Conservation (phyloP, 2,888 invertebrate genomes). For the Endomychus coccineus region DNA sequence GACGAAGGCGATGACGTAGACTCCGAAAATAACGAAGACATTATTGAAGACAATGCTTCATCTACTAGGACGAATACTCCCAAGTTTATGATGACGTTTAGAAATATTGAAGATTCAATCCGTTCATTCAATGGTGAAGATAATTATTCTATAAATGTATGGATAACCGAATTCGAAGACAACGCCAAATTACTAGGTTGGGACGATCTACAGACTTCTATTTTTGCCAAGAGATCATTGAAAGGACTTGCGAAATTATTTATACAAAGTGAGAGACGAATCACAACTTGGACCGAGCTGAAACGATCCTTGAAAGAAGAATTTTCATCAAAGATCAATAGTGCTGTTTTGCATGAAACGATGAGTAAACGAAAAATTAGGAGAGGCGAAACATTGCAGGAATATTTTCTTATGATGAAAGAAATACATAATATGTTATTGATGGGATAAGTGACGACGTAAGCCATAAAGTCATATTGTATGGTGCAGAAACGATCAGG, state of each 20-base stretch:
- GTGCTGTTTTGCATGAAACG: constrained; percentile 12
- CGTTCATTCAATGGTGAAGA: constrained; percentile 15
- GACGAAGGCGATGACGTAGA: constrained; percentile 5
- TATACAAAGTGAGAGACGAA: constrained; percentile 17
- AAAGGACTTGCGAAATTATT: constrained; percentile 20
- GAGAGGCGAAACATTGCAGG: constrained; percentile 29
- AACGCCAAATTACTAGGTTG: constrained; percentile 17
- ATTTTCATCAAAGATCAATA: constrained; percentile 14
- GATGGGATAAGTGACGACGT: constrained; percentile 30
- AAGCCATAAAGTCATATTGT: constrained; percentile 20
- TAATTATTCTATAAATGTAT: constrained; percentile 14
- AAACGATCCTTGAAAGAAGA: constrained; percentile 14
- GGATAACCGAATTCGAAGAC: constrained; percentile 21
- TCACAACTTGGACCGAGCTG: constrained; percentile 15
- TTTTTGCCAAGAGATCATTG: constrained; percentile 21
- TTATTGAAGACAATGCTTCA: background rate
- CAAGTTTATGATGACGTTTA: constrained; percentile 16
- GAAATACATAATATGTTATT: constrained; percentile 35
- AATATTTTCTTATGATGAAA: constrained; percentile 34
- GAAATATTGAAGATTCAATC: constrained; percentile 21
- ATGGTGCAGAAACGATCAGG: constrained; percentile 17
- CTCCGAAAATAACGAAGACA: background rate
- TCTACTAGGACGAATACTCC: background rate
- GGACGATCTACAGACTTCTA: constrained; percentile 21
- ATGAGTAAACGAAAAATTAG: constrained; percentile 24